These are phyloP conservation scores for Campoplex nolae DNA, from an alignment of 2,888 invertebrate genomes.

Conservation along the genomic window DNA sequence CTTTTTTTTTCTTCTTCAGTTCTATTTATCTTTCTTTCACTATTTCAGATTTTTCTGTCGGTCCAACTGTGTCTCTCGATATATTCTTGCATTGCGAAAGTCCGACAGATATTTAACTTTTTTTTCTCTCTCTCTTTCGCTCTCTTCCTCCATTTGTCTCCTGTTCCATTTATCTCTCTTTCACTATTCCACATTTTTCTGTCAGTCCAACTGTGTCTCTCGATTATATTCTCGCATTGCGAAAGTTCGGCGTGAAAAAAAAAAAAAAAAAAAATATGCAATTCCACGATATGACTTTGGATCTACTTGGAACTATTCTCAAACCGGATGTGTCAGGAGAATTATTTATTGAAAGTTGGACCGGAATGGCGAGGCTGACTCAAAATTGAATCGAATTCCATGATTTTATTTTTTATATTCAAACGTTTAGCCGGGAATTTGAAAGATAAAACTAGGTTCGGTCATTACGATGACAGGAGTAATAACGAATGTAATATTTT, in stretches of 20 bases:
- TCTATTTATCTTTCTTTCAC: constrained; percentile 21
- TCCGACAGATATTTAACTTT: constrained; percentile 19
- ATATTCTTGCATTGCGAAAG: constrained; percentile 43
- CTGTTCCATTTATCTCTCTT: constrained; percentile 3
- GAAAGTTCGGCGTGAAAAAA: constrained; percentile 31
- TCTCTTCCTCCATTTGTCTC: constrained; percentile 8
- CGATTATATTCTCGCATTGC: constrained; percentile 30
- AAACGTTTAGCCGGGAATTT: neutral
- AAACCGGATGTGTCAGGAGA: constrained; percentile 12
- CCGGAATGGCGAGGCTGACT: neutral
- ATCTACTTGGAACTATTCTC: constrained; percentile 6
- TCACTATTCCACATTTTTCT: neutral
- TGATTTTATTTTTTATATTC: neutral
- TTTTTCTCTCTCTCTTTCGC: constrained; percentile 4
- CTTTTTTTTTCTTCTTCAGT: constrained; percentile 10
- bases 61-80: constrained; percentile 2
- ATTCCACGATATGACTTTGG: constrained; percentile 21
- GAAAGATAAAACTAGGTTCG: neutral
- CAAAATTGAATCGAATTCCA: neutral
- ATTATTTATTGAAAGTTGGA: neutral
- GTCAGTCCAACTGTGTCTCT: neutral
- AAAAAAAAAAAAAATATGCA: neutral
- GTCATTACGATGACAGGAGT: neutral
- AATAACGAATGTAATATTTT: neutral
- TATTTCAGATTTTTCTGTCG: neutral